Percentiles rank a stretch among this genome's conserved stretches.
Evolutionary conservation across 2,888 invertebrate species (phyloP).

Genomic region (Leucania comma): DNA sequence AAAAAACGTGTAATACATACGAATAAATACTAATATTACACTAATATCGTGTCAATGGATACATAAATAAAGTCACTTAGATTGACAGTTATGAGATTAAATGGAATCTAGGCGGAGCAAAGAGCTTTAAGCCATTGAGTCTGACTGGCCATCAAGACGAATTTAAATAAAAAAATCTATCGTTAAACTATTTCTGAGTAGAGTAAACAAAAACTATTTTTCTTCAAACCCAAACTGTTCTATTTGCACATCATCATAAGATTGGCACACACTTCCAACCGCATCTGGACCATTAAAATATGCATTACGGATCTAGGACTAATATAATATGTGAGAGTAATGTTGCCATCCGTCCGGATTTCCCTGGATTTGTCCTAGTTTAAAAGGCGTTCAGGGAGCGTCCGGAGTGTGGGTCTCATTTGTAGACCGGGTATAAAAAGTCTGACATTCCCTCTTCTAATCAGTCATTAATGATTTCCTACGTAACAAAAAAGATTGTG

Average conservation of each 20-base stretch:
- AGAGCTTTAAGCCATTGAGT: neutral
- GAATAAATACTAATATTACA: no score
- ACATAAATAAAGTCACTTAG: neutral
- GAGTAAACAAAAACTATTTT: conserved; percentile 31
- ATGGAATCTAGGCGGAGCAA: neutral
- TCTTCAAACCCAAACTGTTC: conserved; percentile 19
- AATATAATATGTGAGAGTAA: conserved; percentile 25
- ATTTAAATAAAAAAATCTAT: conserved; percentile 3
- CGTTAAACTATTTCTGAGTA: conserved; percentile 9
- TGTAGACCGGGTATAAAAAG: no score
- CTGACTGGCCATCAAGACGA: neutral
- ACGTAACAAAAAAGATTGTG: no score
- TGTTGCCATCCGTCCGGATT: no score
- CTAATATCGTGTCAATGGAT: neutral
- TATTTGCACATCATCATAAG: conserved; percentile 32
- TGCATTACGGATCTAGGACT: conserved; percentile 43
- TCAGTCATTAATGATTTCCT: no score
- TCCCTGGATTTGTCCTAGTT: no score
- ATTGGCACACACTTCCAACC: conserved; percentile 32
- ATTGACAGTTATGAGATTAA: neutral
- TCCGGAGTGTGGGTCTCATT: no score
- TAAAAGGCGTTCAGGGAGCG: no score
- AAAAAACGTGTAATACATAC: no score
- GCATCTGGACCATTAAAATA: conserved; percentile 54
- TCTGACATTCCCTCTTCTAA: no score